Base-by-base conservation (phyloP, 2,888 invertebrate genomes). In the Ophraella communa region DNA sequence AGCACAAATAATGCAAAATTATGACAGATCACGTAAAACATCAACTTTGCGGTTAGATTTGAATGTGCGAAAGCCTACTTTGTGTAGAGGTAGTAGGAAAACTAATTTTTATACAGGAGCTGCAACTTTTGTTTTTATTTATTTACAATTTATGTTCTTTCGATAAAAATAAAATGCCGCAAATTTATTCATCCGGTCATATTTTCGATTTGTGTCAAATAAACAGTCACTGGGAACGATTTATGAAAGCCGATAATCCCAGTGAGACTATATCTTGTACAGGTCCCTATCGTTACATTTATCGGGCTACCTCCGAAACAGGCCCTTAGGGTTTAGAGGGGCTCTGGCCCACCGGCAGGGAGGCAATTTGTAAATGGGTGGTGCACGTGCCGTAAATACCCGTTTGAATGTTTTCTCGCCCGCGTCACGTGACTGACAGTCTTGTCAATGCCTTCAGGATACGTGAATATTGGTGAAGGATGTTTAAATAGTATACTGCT, bases 311-410 rank as follows among this genome's bases (percentile, higher is more conserved):
- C 11, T 42, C 14, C 18, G 4, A 51, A 57, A 53, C 47, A 51
- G 56, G 52, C 60, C 60, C 62, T 60, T 21, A 62, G 61, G 69
- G 64, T 58, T 39, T 47, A 21, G 18, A 58, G 49, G 56, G 66
- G 75, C 74, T 72, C 74, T 72, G 76, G 75, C 74, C 75, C 76
- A 76, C 74, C 77, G 75, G 76, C 77, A 78, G 72, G 76, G 72
- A 76, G 78, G 81, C 81, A 81, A 81, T 81, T 82, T 82, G 81
- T 81, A 81, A 81, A 82, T 81, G 80, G 81, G 75, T 76, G 67
- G 70, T 73, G 68, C 81, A 79, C 81, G 81, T 81, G 81, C 74
- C 79, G 69, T 76, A 80, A 81, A 81, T 81, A 79, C 80, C 79
- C 77, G 77, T 75, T 79, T 78, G 79, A 80, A 80, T 81, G 80